Conservation (phyloP, 2,888 invertebrate genomes). For the Syrphus vitripennis region DNA sequence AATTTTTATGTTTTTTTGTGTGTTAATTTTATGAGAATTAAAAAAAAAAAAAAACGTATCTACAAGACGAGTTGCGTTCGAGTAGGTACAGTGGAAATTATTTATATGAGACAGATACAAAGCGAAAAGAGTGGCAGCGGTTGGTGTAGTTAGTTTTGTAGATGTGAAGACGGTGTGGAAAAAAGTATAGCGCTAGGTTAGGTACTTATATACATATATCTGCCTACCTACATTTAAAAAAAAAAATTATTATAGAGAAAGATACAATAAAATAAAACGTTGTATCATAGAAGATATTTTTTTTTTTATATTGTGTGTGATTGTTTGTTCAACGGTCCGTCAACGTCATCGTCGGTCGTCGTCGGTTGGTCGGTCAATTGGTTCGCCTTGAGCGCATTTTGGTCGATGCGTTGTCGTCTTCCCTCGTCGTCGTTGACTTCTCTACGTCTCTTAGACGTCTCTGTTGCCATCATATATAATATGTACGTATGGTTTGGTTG, state of each 20-base stretch:
- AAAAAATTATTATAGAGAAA: conserved; percentile 5
- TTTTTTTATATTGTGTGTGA: conserved; percentile 44
- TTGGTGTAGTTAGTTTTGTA: neutral
- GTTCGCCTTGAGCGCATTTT: conserved; percentile 61
- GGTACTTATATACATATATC: neutral
- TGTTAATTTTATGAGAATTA: conserved; percentile 55
- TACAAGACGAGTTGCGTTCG: conserved; percentile 3
- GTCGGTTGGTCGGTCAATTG: conserved; percentile 47
- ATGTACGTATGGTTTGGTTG: conserved; percentile 14
- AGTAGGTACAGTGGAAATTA: conserved; percentile 53
- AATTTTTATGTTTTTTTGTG: conserved; percentile 1
- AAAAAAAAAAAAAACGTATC: neutral
- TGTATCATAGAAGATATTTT: conserved; percentile 14
- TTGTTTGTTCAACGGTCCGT: conserved; percentile 45
- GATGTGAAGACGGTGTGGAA: conserved; percentile 20
- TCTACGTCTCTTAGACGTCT: neutral
- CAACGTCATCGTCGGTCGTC: conserved; percentile 7
- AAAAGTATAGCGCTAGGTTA: conserved; percentile 21
- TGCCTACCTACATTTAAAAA: neutral
- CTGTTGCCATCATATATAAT: neutral
- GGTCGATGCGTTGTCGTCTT: conserved; percentile 18
- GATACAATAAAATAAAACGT: conserved; percentile 51
- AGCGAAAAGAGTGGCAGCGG: conserved; percentile 27
- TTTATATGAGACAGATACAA: conserved; percentile 51
- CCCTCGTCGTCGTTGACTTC: neutral